Evolutionary conservation across 2,888 invertebrate genomes (phyloP), one percentile per base, ranked within the genome.

Genomic region (Encarsia formosa): DNA sequence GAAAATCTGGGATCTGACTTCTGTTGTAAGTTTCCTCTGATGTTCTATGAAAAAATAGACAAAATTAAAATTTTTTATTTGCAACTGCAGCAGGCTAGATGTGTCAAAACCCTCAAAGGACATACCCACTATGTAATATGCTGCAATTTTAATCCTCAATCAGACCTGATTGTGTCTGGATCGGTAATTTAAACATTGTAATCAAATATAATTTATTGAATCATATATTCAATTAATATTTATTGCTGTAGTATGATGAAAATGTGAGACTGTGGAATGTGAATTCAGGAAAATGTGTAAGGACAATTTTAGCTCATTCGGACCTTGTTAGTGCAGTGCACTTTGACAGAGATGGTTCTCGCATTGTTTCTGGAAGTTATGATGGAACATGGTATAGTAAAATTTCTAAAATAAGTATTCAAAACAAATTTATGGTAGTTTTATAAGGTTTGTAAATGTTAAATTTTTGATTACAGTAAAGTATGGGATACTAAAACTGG

Each of bases 71-170:
- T n/a, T n/a, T n/a, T n/a, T n/a, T n/a, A n/a, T n/a, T n/a, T n/a
- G n/a, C 60, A 74, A 75, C 35, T n/a, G n/a, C n/a, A n/a, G n/a
- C 66, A 83, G 82, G 96, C 92, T 23, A 98, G 97, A 81, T 96
- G 97, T 77, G 78, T 97, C 66, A 99, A 99, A 78, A 99, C 98
- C 0, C 77, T 99, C 35, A 99, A 98, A 76, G 99, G 99, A 4
- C 99, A 99, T 77, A 96, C 95, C 75, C 99, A 99, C 75, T 99
- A 99, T 73, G 99, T 99, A 0, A 99, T 99, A 76, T 99, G 98
- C 75, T 99, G 98, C 75, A 98, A 97, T 78, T 99, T 99, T 75
- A 99, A 99, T 76, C 99, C 99, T 54, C 98, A 99, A 78, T 97
- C 97, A 49, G 99, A 98, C 77, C 83, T 99, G 61, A 96, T 99